Conservation (phyloP, 2,797 vertebrate species). For the Rhyacichthys aspro region DNA sequence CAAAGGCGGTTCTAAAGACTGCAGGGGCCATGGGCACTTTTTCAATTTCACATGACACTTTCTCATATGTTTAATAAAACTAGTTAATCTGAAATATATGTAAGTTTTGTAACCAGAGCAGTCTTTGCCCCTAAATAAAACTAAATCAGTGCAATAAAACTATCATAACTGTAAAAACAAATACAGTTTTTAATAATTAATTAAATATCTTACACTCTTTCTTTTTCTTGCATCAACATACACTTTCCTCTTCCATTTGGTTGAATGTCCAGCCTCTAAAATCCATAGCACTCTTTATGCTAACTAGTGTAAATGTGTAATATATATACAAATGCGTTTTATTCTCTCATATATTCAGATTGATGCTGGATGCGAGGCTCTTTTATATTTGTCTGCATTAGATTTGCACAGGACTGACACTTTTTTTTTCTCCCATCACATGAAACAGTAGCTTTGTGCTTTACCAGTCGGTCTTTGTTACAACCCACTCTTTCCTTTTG, state of each 20-base stretch:
- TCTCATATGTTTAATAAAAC: too few relatives aligned
- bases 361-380: slow-evolving; percentile 3
- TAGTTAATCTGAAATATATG: too few relatives aligned
- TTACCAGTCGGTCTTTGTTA: slow-evolving; percentile 5
- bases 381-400: slow-evolving; percentile 22
- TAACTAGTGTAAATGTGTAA: slow-evolving; percentile 28
- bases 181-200: slow-evolving; percentile 4
- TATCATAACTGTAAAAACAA: too few relatives aligned
- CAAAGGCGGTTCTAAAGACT: too few relatives aligned
- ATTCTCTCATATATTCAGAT: slow-evolving; percentile 18
- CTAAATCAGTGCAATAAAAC: too few relatives aligned
- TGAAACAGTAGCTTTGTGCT: slow-evolving; percentile 11
- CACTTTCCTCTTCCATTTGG: too few relatives aligned
- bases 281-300: neutral
- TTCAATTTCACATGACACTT: too few relatives aligned
- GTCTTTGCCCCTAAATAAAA: too few relatives aligned
- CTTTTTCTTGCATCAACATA: too few relatives aligned
- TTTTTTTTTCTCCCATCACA: neutral
- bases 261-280: neutral
- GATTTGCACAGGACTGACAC: slow-evolving; percentile 14
- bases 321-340: slow-evolving; percentile 33
- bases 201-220: neutral
- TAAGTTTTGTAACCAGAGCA: too few relatives aligned
- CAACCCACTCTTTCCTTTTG: slow-evolving; percentile 1
- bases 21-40: too few relatives aligned